Conservation (phyloP, 2,888 invertebrate species). For the Polyommatus icarus region DNA sequence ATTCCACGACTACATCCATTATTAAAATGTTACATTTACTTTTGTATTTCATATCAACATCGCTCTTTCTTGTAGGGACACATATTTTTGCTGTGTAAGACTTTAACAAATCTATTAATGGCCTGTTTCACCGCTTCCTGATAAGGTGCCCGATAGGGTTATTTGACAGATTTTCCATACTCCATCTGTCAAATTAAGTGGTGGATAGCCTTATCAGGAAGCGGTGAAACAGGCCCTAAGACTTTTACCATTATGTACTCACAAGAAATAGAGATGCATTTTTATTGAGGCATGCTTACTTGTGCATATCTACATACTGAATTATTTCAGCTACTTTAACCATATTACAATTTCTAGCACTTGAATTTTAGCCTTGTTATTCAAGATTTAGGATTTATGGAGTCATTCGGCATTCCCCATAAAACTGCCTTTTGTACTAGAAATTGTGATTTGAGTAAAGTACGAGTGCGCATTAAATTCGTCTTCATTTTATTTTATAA, state of each 20-base stretch:
- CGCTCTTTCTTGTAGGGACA: constrained; percentile 1
- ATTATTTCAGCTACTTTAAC: neutral
- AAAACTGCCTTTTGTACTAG: neutral
- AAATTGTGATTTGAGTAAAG: neutral
- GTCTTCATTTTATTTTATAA: constrained; percentile 18
- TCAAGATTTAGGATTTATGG: neutral
- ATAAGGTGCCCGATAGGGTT: no score
- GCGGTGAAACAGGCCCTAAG: no score
- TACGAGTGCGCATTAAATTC: constrained; percentile 1
- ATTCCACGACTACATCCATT: constrained; percentile 28
- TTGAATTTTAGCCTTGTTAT: neutral
- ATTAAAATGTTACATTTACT: constrained; percentile 30
- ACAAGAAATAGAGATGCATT: neutral
- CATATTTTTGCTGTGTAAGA: neutral
- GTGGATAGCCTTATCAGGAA: no score
- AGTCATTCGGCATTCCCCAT: neutral
- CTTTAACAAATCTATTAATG: no score
- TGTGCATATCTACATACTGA: constrained; percentile 15
- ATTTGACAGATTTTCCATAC: no score
- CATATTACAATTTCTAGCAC: neutral
- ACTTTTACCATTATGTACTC: neutral
- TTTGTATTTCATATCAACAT: neutral
- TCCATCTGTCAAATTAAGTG: no score
- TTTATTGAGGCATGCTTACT: neutral
- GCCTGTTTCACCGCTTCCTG: no score